Base-by-base conservation (phyloP, 2,797 vertebrate genomes). In the Ctenosaura bakeri region DNA sequence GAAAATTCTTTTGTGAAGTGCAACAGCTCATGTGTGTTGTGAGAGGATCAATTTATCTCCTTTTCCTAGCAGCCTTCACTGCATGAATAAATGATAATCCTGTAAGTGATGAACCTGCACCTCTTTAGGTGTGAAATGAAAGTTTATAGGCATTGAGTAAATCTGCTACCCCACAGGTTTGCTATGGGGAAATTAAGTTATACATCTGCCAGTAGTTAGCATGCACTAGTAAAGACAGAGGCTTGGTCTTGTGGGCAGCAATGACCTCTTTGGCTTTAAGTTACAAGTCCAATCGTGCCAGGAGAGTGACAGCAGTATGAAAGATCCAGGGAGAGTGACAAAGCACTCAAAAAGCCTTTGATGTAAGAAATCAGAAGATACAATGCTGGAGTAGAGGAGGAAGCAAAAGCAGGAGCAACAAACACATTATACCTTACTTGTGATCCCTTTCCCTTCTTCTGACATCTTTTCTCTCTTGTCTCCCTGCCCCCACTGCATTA, bases 51-150 rank as follows among this genome's bases (percentile, higher is more conserved):
- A 95, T 95, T 96, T 96, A 95, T 96, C 94, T 96, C 94, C 52
- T 46, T 81, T 93, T 96, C 95, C 92, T 90, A 91, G 88, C 92
- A 95, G 90, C 91, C 93, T 94, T 95, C 93, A 52, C 85, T 59
- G 91, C 95, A 96, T 95, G 95, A 95, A 96, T 96, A 95, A 95
- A 96, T 96, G 93, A 95, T 95, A 94, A 94, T 95, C 94, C 92
- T 92, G 95, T 93, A 95, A 95, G 94, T 95, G 95, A 95, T 95
- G 95, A 96, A 95, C 91, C 95, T 95, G 95, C 93, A 95, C 95
- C 94, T 95, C 93, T 95, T 96, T 96, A 96, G 93, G 94, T 96
- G 96, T 95, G 94, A 95, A 96, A 95, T 96, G 92, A 95, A 96
- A 96, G 95, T 96, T 96, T 95, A 95, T 94, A 91, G 94, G 95